Base-by-base conservation (phyloP, 1,140 invertebrate species). In the Tribolium castaneum region DNA sequence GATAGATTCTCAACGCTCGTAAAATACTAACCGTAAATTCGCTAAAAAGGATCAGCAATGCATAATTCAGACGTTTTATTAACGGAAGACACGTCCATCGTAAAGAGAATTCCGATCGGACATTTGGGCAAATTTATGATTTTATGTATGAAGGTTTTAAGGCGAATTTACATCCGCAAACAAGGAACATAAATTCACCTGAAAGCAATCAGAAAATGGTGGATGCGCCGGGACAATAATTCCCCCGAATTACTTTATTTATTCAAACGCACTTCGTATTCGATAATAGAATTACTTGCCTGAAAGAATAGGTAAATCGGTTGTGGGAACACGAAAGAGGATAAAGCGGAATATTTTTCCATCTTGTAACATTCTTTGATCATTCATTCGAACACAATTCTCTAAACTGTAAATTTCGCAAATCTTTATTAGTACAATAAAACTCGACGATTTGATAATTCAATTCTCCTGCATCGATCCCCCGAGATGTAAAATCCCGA, bases 381-480 rank as follows among this genome's bases (percentile, higher is more conserved):
- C 25, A 30, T 30, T 6, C 6, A 16, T 19, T 4, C 9, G 7
- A 54, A 54, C 12, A 7, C 51, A 52, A 12, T 16, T 52, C 12
- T 59, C 19, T 22, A 6, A 30, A 6, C 4, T 66, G 25, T 30
- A 14, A 6, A 12, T 12, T 12, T 14, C 30, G 12, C 30, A 6
- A 13, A 35, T 13, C 34, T 12, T 30, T 66, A 35, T 66, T 14
- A 34, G 14, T 34, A 66, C 59, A 66, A 66, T 13, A 30, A 30
- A 14, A 16, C 59, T 25, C 30, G 13, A 30, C n/a, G 19, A 66
- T 35, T 34, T 66, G n/a, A 39, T 35, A 66, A 66, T 66, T 25
- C 59, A 66, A 66, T 66, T 66, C 34, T 35, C 59, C n/a, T 66
- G n/a, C 59, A 66, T 35, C 59, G 19, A 30, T 59, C 22, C 22